Base-by-base conservation (phyloP, 1,140 invertebrate species). In the Rhynchophorus ferrugineus region DNA sequence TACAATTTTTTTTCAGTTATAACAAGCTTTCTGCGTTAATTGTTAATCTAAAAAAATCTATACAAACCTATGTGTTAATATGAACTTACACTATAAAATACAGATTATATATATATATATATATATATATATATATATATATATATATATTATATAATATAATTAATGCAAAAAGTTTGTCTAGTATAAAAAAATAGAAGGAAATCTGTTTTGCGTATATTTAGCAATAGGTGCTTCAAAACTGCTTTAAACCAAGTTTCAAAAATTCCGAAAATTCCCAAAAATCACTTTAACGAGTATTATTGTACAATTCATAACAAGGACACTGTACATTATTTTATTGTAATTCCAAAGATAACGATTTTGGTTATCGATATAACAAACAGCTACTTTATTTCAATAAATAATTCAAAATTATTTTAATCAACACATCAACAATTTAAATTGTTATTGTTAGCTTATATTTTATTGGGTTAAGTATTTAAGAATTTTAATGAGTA, bases 141-240 rank as follows among this genome's bases (percentile, higher is more conserved):
- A n/a, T n/a, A n/a, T n/a, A n/a, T n/a, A n/a, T n/a, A n/a, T n/a
- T n/a, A n/a, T n/a, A n/a, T n/a, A n/a, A n/a, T n/a, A n/a, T n/a
- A n/a, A n/a, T n/a, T 14, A 14, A 14, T 29, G 13, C 43, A 29
- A 9, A 11, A 44, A 44, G 43, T 44, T 44, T 34, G 43, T 44
- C 14, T 44, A 44, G 43, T 29, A 44, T 29, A 29, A 24, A 14
- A 44, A 44, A 19, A 44, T 13, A 46, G 44, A 35, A 16, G 11
- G 20, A 39, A 41, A 29, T 43, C 41, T 16, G 33, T 44, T 49
- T 53, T 37, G 44, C 50, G 24, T 45, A 46, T 49, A 45, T 29
- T 45, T 53, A 53, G 33, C 42, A 53, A 38, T 53, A 53, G 38
- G 16, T 14, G 49, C 50, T 45, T 53, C 36, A 53, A 47, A 21